Evolutionary conservation across 2,113 vertebrate species (phyloP).

Genomic region (Pygoscelis adeliae): DNA sequence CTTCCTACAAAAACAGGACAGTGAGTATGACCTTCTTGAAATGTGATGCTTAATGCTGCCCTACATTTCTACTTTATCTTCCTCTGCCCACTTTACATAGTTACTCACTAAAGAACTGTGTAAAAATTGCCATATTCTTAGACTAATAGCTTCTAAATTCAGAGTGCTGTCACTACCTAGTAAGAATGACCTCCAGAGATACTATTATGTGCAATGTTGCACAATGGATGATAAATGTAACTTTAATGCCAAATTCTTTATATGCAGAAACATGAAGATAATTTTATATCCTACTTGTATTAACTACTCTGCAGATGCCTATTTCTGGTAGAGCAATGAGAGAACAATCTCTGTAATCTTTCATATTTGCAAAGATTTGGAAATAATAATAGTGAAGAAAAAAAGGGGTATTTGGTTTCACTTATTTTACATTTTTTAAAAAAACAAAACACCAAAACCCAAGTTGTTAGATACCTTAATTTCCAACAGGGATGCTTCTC

Average conservation of each 20-base stretch:
- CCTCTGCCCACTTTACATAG: neutral
- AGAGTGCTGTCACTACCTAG: neutral
- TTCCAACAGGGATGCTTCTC: neutral
- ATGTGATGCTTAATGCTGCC: neutral
- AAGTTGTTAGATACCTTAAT: neutral
- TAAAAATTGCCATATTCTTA: neutral
- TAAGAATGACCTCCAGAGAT: neutral
- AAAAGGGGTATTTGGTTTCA: neutral
- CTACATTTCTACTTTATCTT: neutral
- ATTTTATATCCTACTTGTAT: neutral
- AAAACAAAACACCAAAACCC: accelerated
- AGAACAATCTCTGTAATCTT: neutral
- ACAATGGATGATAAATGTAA: neutral
- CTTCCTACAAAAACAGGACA: neutral
- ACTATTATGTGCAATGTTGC: accelerated
- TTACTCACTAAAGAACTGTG: neutral
- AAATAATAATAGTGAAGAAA: neutral
- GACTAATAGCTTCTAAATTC: neutral
- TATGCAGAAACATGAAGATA: neutral
- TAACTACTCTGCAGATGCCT: neutral
- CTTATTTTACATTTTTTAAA: neutral
- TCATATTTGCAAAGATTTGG: neutral
- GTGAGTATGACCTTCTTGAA: neutral
- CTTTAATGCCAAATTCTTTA: neutral
- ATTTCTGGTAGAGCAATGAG: neutral